A percentile compares a stretch with the other conserved stretches of the same genome.
Conservation (phyloP, 2,113 vertebrate species). For the Phyllostomus hastatus region DNA sequence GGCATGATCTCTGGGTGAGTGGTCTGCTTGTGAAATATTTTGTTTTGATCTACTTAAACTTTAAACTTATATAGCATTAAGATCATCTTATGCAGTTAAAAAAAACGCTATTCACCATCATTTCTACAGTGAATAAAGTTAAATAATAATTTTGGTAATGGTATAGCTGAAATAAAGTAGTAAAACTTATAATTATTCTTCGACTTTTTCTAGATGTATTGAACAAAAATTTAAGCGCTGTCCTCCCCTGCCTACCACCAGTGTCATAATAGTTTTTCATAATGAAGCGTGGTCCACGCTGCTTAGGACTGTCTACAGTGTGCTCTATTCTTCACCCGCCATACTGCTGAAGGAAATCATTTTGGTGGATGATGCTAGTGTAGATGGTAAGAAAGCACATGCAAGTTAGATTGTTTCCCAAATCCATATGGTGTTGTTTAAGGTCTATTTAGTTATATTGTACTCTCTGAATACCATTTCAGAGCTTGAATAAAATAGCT, state of each 20-base stretch:
- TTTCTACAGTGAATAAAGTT: neutral
- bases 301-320: constrained; percentile 96
- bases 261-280: constrained; percentile 98
- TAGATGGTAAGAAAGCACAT: constrained; percentile 88
- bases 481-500: neutral
- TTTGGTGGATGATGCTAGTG: constrained; percentile 97
- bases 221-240: constrained; percentile 97
- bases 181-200: constrained; percentile 7
- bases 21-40: neutral
- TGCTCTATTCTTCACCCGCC: constrained; percentile 95
- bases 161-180: constrained; percentile 47
- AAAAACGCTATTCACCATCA: neutral
- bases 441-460: neutral
- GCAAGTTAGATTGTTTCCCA: constrained; percentile 4
- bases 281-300: constrained; percentile 98
- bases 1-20: neutral
- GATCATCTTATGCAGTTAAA: neutral
- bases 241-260: constrained; percentile 92
- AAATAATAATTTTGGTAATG: neutral
- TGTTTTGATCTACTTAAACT: neutral
- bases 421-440: neutral
- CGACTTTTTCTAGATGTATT: constrained; percentile 90
- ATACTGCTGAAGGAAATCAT: constrained; percentile 97
- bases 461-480: neutral
- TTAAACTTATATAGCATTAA: neutral